These are phyloP conservation scores for Nesogale talazaci DNA, from an alignment of 2,113 vertebrate genomes.

Conservation along the genomic window DNA sequence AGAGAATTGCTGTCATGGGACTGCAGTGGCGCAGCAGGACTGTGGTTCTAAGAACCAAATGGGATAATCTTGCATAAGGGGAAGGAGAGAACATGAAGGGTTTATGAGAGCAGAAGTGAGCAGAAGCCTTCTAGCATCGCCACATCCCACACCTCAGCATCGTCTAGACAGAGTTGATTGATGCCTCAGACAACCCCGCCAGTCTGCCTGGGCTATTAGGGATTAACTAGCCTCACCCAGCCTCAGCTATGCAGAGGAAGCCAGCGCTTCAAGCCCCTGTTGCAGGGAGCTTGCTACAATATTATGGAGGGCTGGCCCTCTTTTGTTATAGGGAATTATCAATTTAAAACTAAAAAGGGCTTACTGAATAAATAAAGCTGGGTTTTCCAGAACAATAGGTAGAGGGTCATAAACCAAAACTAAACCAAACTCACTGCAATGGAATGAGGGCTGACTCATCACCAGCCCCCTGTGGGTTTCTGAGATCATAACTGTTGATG, in stretches of 20 bases:
- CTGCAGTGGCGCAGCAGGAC: not conserved
- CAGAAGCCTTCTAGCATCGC: not conserved
- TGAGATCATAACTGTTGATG: not conserved
- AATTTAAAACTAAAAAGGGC: not conserved
- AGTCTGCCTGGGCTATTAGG: not conserved
- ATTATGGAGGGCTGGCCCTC: conserved; percentile 8
- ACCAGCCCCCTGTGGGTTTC: not conserved
- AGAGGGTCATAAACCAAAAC: no score
- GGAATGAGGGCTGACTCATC: not conserved
- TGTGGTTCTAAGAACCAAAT: conserved; percentile 41
- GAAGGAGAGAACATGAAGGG: not conserved
- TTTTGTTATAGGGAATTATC: conserved; percentile 39
- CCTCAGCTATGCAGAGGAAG: not conserved
- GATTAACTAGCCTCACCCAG: not conserved
- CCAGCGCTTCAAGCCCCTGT: not conserved
- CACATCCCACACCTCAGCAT: not conserved
- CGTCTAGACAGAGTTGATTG: conserved; percentile 8
- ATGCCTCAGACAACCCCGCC: not conserved
- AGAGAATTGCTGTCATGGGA: not conserved
- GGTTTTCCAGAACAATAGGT: conserved; percentile 29
- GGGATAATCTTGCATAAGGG: not conserved
- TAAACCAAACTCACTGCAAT: no score
- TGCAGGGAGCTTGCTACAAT: not conserved
- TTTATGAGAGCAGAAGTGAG: not conserved
- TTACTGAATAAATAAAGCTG: conserved; percentile 18